Evolutionary conservation across 2,888 invertebrate species (phyloP), one percentile per base, ranked within the genome.

Genomic region (Mimachlamys varia): DNA sequence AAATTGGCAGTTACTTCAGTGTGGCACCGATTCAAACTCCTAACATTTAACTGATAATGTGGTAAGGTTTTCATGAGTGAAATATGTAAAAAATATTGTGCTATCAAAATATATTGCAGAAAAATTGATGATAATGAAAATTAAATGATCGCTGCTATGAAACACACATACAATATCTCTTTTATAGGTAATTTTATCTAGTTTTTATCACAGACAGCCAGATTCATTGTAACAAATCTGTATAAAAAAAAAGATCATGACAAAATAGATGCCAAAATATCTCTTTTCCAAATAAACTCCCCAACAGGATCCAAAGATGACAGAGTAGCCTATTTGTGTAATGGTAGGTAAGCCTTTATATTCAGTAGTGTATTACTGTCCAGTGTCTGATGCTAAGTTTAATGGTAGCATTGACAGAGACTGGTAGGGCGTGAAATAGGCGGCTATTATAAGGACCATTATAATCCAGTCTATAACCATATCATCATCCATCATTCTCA

Each of bases 401-500:
- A 53, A 33, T 76, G 76, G 22, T 62, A 62, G 62, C 62, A 62
- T 62, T 62, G 76, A 76, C 76, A 76, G 33, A 33, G 76, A 27
- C 76, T 76, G 76, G 76, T 7, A 22, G 22, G 33, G 76, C 76
- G 76, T 76, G 76, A 76, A 76, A 76, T 76, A 76, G 76, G 33
- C 27, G 27, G 33, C 76, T 33, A 76, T 76, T 76, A 76, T 76
- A 33, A 10, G 33, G 27, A 58, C 7, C 76, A 76, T 27, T 76
- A 15, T 76, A 33, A 76, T 76, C 76, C 17, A 33, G 76, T 27
- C 19, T 22, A 33, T 76, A 33, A 19, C 7, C 58, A 76, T 76
- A 33, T 76, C 10, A 76, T 33, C 76, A 76, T 76, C 76, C 76
- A 76, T 76, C 76, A 76, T 76, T 76, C 33, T 76, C 76, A 33